phyloP scores from a whole-genome alignment of 2,113 vertebrate genomes.

The Lampris incognitus region DNA sequence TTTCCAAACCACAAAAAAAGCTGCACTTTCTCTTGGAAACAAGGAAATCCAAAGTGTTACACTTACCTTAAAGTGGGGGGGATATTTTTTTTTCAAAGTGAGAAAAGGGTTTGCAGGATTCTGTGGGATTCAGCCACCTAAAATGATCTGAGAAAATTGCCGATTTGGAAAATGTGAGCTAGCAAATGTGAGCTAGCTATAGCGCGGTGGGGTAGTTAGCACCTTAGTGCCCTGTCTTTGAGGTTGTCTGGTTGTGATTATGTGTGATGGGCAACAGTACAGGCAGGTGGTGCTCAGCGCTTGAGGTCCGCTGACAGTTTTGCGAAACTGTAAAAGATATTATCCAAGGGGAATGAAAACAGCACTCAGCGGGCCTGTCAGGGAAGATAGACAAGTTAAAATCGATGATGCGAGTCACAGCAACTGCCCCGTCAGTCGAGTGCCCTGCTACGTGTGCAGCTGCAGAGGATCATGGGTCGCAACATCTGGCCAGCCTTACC shows the following conservation, averaged over 20 bases:
- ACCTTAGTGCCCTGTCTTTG: constrained; percentile 62
- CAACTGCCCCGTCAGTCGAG: constrained; percentile 59
- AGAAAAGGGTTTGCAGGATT: constrained; percentile 8
- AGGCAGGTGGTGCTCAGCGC: constrained; percentile 66
- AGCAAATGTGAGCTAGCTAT: constrained; percentile 40
- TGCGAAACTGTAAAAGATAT: constrained; percentile 81
- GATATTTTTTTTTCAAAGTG: background rate
- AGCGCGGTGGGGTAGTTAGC: constrained; percentile 65
- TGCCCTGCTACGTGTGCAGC: constrained; percentile 64
- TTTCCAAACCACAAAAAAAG: constrained; percentile 29
- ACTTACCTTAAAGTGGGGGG: constrained; percentile 30
- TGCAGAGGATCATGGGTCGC: constrained; percentile 66
- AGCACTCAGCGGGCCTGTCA: constrained; percentile 77
- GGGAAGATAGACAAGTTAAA: constrained; percentile 80
- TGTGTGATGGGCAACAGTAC: constrained; percentile 59
- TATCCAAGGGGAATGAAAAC: constrained; percentile 78
- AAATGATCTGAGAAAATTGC: constrained; percentile 45
- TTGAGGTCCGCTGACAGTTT: constrained; percentile 72
- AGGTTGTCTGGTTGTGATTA: constrained; percentile 76
- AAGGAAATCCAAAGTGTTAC: constrained; percentile 27
- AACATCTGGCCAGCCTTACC: constrained; percentile 81
- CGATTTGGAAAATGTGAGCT: constrained; percentile 49
- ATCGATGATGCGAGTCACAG: constrained; percentile 74
- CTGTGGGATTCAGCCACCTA: constrained; percentile 7
- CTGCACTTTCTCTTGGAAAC: constrained; percentile 29